These are phyloP conservation scores for Orchestia grillus DNA, from an alignment of 1,140 invertebrate genomes.

Conservation along the genomic window DNA sequence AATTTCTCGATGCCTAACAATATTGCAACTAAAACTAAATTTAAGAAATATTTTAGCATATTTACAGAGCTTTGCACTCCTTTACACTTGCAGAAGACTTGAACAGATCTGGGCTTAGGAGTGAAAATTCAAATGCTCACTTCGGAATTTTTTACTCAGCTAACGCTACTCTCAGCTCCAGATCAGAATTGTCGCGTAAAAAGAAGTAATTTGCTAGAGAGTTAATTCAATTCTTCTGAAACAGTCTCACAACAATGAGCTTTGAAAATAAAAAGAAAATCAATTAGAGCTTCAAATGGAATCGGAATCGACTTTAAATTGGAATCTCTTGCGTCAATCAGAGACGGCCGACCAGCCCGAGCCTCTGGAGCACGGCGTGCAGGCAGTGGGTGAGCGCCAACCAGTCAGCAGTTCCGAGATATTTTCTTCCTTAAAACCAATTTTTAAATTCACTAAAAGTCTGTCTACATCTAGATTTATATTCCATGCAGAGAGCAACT, in stretches of 20 bases:
- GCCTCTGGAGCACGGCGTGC: background rate
- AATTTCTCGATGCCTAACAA: background rate
- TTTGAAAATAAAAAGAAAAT: conserved; percentile 46
- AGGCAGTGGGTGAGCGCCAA: background rate
- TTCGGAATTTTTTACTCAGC: background rate
- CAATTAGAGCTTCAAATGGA: conserved; percentile 50
- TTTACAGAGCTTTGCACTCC: too few species aligned
- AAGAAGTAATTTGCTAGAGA: conserved; percentile 16
- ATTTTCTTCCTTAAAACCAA: background rate
- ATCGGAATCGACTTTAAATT: conserved; percentile 49
- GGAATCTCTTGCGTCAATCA: conserved; percentile 26
- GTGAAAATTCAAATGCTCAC: background rate
- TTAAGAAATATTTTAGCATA: too few species aligned
- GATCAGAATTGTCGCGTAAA: conserved; percentile 17
- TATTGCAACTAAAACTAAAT: background rate
- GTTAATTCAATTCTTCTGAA: conserved; percentile 46
- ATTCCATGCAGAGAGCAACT: background rate
- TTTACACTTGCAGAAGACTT: too few species aligned
- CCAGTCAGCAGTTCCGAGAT: background rate
- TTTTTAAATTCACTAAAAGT: background rate
- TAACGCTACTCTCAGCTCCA: background rate
- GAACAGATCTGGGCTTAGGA: background rate
- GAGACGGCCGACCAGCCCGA: background rate
- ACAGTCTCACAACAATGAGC: conserved; percentile 25
- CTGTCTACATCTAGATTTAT: background rate